These are phyloP conservation scores for Drosophila obscura DNA, from an alignment of 1,140 invertebrate genomes.

Conservation along the genomic window DNA sequence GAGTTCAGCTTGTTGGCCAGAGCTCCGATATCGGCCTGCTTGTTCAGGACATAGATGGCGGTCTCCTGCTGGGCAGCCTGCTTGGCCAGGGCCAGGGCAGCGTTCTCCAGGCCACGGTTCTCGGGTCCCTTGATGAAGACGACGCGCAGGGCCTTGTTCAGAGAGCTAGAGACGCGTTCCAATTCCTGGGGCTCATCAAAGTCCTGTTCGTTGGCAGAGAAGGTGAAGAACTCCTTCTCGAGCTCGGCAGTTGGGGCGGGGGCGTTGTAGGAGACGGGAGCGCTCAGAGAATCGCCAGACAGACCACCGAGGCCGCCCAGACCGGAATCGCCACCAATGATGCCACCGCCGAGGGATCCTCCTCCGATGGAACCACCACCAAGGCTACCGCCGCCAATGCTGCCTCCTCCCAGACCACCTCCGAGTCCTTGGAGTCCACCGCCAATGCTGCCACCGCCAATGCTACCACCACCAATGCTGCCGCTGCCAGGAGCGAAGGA, in stretches of 20 bases:
- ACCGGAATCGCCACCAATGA: constrained; percentile 23
- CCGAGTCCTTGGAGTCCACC: constrained; percentile 9
- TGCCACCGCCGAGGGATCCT: constrained; percentile 15
- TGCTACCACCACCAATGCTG: constrained; percentile 15
- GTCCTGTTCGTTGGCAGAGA: constrained; percentile 51
- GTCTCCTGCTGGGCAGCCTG: constrained; percentile 57
- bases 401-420: constrained; percentile 8
- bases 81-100: constrained; percentile 54
- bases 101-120: constrained; percentile 57
- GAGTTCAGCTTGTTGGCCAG: constrained; percentile 51
- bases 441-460: constrained; percentile 21
- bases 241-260: constrained; percentile 49
- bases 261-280: constrained; percentile 37
- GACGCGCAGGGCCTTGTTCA: constrained; percentile 62
- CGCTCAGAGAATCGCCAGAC: constrained; percentile 29
- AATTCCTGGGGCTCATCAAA: constrained; percentile 51
- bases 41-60: constrained; percentile 61
- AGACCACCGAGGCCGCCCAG: constrained; percentile 39
- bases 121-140: constrained; percentile 68
- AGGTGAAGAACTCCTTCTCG: constrained; percentile 66
- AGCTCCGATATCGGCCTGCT: constrained; percentile 51
- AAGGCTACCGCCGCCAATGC: constrained; percentile 27
- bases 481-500: constrained; percentile 63
- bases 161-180: constrained; percentile 33
- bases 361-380: constrained; percentile 30